Percentiles rank a stretch among this genome's conserved stretches.
phyloP scores from a whole-genome alignment of 1,140 invertebrate species.

The Brevipalpus yothersi region DNA sequence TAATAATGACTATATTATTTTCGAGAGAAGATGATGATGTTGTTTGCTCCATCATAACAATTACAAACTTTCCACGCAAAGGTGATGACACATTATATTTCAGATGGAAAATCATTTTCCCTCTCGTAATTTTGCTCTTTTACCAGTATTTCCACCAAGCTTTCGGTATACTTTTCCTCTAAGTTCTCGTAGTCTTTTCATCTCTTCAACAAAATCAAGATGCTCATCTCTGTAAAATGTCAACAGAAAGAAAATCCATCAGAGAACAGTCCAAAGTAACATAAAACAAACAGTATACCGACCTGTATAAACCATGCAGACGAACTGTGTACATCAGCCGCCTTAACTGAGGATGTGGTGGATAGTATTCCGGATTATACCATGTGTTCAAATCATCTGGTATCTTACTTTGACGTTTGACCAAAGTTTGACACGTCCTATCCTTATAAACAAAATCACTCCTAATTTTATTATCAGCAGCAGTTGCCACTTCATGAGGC shows the following conservation, averaged over 20 bases:
- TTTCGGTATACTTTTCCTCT: slow-evolving; percentile 31
- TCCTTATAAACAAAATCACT: not conserved
- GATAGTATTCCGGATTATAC: slow-evolving; percentile 42
- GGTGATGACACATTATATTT: too few species aligned
- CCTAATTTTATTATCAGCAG: not conserved
- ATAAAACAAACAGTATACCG: not conserved
- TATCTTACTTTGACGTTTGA: not conserved
- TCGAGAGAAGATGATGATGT: too few species aligned
- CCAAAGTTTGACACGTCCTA: not conserved
- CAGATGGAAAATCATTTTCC: too few species aligned
- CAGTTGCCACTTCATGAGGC: not conserved
- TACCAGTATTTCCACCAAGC: not conserved
- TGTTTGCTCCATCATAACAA: too few species aligned
- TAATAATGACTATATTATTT: too few species aligned
- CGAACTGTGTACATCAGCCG: slow-evolving; percentile 20
- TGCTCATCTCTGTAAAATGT: slow-evolving; percentile 45
- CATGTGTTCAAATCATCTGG: slow-evolving; percentile 4
- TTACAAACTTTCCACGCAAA: too few species aligned
- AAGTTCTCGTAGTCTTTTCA: slow-evolving; percentile 41
- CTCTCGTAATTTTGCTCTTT: not conserved
- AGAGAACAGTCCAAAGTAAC: not conserved
- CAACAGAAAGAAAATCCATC: not conserved
- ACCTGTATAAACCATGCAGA: slow-evolving; percentile 14
- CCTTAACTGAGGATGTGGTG: slow-evolving; percentile 46
- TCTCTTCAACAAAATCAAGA: slow-evolving; percentile 72